Base-by-base conservation (phyloP, 2,797 vertebrate genomes). In the Hephaestus fuliginosus region DNA sequence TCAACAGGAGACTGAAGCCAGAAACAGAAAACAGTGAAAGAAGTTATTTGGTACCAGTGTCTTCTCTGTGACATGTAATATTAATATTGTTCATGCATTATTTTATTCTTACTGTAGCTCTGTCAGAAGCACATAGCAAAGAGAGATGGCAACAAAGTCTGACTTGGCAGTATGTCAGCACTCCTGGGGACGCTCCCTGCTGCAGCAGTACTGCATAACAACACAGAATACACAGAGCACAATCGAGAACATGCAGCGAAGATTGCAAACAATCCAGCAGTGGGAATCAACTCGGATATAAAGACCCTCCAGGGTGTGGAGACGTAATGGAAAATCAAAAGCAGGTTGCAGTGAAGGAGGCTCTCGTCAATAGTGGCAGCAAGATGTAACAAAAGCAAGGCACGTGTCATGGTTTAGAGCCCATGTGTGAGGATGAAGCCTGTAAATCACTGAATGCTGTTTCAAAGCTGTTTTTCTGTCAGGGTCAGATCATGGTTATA, bases 271-370 rank as follows among this genome's bases (percentile, higher is more conserved):
- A 76, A 74, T 70, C 46, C 52, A 74, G 41, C 33, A 10, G 36
- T 56, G 67, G 81, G 66, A 84, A 75, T 79, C 56, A 74, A 33
- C 36, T 78, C 56, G 28, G 53, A 66, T 62, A 83, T 69, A 57
- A 88, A 84, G 61, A 73, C 18, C 43, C 82, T 81, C 43, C 74
- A 36, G 76, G 60, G 70, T 58, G 57, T 46, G 51, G 22, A 57
- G 28, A 65, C 33, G 41, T 2, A 5, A 28, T 77, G 43, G 12
- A 39, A 67, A 77, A 78, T 33, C n/a, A 44, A 56, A 81, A 25
- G 36, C 44, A 77, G 48, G 71, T 53, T 77, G 68, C 18, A 55
- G 71, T 46, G 51, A 55, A 52, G 12, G 25, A 67, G 36, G 28
- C 4, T 52, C 53, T 33, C n/a, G 43, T 74, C 14, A 61, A 51